These are phyloP conservation scores for Sterrhoptilus dennistouni DNA, from an alignment of 2,113 vertebrate species.

Conservation along the genomic window DNA sequence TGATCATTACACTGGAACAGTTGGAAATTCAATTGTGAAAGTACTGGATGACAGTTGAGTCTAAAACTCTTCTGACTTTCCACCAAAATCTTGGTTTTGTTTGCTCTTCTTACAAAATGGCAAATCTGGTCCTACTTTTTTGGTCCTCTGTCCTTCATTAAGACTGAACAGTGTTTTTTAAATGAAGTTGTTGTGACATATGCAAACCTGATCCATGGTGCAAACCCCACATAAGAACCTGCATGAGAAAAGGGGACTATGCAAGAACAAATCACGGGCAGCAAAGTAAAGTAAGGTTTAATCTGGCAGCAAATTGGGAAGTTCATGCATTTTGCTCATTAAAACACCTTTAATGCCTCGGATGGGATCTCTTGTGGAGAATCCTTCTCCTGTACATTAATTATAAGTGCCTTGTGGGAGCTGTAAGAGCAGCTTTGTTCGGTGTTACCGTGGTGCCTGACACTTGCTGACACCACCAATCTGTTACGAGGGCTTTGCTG, in stretches of 20 bases:
- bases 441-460: not conserved
- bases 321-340: not conserved
- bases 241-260: not conserved
- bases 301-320: conserved; percentile 10
- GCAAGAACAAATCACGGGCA: not conserved
- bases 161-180: not conserved
- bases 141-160: not conserved
- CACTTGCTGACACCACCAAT: not conserved
- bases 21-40: not conserved
- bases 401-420: conserved; percentile 1
- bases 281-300: not conserved
- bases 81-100: not conserved
- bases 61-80: not conserved
- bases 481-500: not conserved
- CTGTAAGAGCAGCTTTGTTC: not conserved
- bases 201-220: not conserved
- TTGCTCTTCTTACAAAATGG: not conserved
- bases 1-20: not conserved
- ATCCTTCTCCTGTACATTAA: conserved; percentile 20
- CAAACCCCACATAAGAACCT: not conserved
- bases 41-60: not conserved
- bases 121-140: not conserved
- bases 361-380: not conserved
- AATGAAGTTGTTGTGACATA: not conserved
- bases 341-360: not conserved